Percentiles rank a stretch among this genome's conserved stretches.
These are phyloP conservation scores for Tipula confusa DNA, from an alignment of 2,888 invertebrate species.

Conservation along the genomic window DNA sequence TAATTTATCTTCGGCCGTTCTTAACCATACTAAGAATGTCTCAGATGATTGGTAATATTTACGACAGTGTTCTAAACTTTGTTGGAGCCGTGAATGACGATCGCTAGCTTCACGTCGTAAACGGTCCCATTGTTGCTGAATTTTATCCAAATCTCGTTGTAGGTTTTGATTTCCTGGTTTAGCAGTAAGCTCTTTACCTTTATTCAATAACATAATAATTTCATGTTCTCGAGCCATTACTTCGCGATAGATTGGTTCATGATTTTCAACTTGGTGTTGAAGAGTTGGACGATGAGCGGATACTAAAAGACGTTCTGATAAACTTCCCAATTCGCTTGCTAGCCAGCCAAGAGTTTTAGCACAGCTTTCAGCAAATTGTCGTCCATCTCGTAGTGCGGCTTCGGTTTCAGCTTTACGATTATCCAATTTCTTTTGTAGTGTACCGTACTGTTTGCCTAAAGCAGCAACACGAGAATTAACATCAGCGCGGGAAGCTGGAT, in stretches of 20 bases:
- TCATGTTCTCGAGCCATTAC: constrained; percentile 88
- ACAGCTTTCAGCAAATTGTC: constrained; percentile 85
- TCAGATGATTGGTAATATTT: constrained; percentile 85
- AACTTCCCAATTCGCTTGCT: constrained; percentile 68
- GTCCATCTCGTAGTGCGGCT: constrained; percentile 76
- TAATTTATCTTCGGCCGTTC: constrained; percentile 79
- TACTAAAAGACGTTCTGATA: constrained; percentile 73
- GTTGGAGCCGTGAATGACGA: constrained; percentile 78
- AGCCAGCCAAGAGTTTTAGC: constrained; percentile 88
- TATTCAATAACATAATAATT: constrained; percentile 88
- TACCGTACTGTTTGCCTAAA: constrained; percentile 82
- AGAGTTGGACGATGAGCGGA: constrained; percentile 81
- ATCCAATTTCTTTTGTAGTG: constrained; percentile 84
- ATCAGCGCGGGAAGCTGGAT: constrained; percentile 85
- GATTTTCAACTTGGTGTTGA: constrained; percentile 80
- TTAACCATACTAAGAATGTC: constrained; percentile 81
- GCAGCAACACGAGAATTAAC: constrained; percentile 82
- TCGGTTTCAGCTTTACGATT: constrained; percentile 88
- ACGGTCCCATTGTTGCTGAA: constrained; percentile 89
- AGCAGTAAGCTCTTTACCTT: constrained; percentile 68
- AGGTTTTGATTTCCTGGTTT: constrained; percentile 45
- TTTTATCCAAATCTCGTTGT: constrained; percentile 78
- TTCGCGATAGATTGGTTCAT: constrained; percentile 85
- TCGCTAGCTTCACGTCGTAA: constrained; percentile 83
- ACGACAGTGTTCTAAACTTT: constrained; percentile 86